Evolutionary conservation across 2,888 invertebrate genomes (phyloP).

Genomic region (Gisinianus flammeolus): DNA sequence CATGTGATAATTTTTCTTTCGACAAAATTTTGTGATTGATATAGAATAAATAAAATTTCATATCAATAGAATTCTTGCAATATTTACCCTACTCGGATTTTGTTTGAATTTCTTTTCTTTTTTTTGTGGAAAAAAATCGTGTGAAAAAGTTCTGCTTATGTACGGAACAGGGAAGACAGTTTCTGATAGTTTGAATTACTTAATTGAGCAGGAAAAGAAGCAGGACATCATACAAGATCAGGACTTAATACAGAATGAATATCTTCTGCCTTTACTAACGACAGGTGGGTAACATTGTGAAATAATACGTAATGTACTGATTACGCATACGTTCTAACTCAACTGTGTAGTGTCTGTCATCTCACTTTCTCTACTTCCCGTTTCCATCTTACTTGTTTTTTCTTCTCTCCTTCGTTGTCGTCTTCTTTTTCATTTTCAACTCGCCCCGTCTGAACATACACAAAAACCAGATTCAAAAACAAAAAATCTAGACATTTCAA

Average conservation of each 20-base stretch:
- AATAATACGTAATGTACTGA: neutral
- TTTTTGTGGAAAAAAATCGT: neutral
- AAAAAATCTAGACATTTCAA: too few relatives aligned
- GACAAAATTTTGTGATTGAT: too few relatives aligned
- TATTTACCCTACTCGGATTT: neutral
- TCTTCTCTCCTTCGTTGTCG: too few relatives aligned
- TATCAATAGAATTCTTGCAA: too few relatives aligned
- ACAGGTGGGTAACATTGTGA: constrained; percentile 24
- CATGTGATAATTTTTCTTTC: too few relatives aligned
- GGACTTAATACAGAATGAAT: constrained; percentile 23
- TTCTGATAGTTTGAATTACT: neutral
- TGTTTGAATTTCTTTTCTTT: neutral
- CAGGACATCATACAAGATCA: constrained; percentile 12
- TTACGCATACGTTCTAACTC: neutral
- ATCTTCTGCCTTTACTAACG: constrained; percentile 9
- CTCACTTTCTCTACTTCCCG: constrained; percentile 39
- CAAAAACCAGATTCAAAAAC: too few relatives aligned
- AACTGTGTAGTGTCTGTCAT: constrained; percentile 15
- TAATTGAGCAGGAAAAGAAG: neutral
- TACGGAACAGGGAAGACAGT: constrained; percentile 7
- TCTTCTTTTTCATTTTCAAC: neutral
- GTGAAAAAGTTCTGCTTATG: neutral
- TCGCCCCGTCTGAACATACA: neutral
- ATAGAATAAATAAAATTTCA: too few relatives aligned
- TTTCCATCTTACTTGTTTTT: constrained; percentile 4